These are phyloP conservation scores for Athene cunicularia DNA, from an alignment of 2,113 vertebrate species.

Conservation along the genomic window DNA sequence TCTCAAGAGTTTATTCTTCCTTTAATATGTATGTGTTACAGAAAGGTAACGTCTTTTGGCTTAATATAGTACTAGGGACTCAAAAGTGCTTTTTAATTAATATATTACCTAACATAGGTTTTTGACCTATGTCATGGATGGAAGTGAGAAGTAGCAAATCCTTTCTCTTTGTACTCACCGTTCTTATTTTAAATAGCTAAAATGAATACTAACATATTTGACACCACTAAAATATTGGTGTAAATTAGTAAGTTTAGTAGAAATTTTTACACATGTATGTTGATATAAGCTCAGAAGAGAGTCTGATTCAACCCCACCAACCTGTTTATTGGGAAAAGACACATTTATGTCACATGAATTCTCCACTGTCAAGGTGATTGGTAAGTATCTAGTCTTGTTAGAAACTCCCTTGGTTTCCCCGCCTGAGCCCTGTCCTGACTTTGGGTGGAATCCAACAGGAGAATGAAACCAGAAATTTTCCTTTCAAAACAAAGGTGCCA, in stretches of 20 bases:
- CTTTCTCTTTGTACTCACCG: background rate
- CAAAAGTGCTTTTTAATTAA: background rate
- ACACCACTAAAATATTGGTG: background rate
- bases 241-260: background rate
- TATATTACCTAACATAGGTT: background rate
- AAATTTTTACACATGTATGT: rapidly evolving
- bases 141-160: background rate
- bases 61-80: background rate
- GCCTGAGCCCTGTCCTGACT: too few species aligned
- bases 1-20: background rate
- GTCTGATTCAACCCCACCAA: background rate
- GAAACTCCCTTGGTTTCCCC: too few species aligned
- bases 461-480: too few species aligned
- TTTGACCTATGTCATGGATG: background rate
- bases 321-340: background rate
- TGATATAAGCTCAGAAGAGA: background rate
- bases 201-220: background rate
- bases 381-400: background rate
- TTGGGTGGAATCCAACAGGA: too few species aligned
- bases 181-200: background rate
- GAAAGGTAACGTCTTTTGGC: background rate
- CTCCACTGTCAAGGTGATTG: background rate
- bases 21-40: background rate
- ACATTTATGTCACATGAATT: background rate
- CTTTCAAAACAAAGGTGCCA: too few species aligned